Evolutionary conservation across 1,140 invertebrate species (phyloP), one percentile per base, ranked within the genome.

Genomic region (Ptiloglossa arizonensis): DNA sequence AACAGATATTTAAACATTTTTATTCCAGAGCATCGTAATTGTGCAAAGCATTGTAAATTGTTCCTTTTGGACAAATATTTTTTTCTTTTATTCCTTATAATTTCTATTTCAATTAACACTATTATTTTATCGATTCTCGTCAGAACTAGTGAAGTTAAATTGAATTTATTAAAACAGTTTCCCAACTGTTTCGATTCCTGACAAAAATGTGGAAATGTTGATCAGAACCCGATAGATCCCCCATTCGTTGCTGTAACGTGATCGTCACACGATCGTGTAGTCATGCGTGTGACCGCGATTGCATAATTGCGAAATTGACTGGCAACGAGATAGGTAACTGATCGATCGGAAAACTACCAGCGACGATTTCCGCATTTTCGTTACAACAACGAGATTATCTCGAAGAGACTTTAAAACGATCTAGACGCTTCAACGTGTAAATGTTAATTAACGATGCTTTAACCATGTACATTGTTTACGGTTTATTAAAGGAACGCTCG

Each of bases 291-390:
- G 44, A 11, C 38, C n/a, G 29, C n/a, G 44, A 60, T 60, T 48
- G 29, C 38, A 32, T 73, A 73, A 73, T 64, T 41, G 46, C 19
- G 32, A 73, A 73, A 63, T 29, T 38, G 24, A 59, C 17, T 29
- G 9, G 17, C 24, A 27, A 27, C 29, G 11, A 52, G 32, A 73
- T 50, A 44, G 44, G 69, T n/a, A 52, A 29, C 27, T 17, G 35
- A 41, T 66, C 71, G 46, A 54, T 44, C 54, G 60, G 71, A 66
- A 73, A 73, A 73, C 19, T 52, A 73, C 32, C 44, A 6, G 1
- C 32, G 9, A 46, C 19, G 0, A 19, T 32, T 29, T 9, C n/a
- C n/a, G 27, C 29, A n/a, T 35, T 74, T 56, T 35, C 5, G 38
- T 24, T 0, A 5, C 9, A 44, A 29, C 3, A 0, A 48, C 35